Base-by-base conservation (phyloP, 1,140 invertebrate genomes). In the Drosophila rufa region DNA sequence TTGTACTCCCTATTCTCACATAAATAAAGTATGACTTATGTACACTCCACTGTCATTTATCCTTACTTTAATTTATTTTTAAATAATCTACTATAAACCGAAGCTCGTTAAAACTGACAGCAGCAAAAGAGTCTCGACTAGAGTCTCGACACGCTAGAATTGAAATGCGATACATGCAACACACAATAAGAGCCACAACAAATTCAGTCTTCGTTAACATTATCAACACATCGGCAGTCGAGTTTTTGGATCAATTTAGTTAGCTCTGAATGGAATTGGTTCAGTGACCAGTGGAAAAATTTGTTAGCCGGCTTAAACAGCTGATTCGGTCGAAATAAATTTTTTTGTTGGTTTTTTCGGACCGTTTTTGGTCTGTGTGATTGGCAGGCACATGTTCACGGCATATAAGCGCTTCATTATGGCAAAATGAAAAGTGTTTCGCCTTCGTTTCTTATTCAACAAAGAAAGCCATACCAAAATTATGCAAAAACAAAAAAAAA, bases 401-500 rank as follows among this genome's bases (percentile, higher is more conserved):
- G 80, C 76, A 74, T 85, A 85, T 78, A 85, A 67, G 78, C 82
- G 65, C 78, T 79, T 85, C 82, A 79, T 85, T 81, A 85, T 85
- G 77, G 60, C 68, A 78, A 85, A 85, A 78, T 85, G 77, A 85
- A 85, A 85, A 84, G 82, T 84, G 82, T 64, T 64, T 57, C 36
- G 47, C 68, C 51, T 58, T 75, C 55, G 59, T 66, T 69, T 79
- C 74, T 60, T 64, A 70, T 59, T 46, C 82, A 84, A 70, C 59
- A 65, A 70, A 62, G 68, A 84, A 62, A 84, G 77, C 60, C 51
- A 58, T 45, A 60, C 30, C 19, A 51, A 68, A 75, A 86, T 85
- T 85, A 85, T 85, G 82, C 82, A 86, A 86, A 85, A 86, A 85
- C 79, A 50, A 56, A 86, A 86, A 85, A 82, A 85, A 83, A 50